Evolutionary conservation across 2,113 vertebrate species (phyloP), one percentile per base, ranked within the genome.

Genomic region (Craseonycteris thonglongyai): DNA sequence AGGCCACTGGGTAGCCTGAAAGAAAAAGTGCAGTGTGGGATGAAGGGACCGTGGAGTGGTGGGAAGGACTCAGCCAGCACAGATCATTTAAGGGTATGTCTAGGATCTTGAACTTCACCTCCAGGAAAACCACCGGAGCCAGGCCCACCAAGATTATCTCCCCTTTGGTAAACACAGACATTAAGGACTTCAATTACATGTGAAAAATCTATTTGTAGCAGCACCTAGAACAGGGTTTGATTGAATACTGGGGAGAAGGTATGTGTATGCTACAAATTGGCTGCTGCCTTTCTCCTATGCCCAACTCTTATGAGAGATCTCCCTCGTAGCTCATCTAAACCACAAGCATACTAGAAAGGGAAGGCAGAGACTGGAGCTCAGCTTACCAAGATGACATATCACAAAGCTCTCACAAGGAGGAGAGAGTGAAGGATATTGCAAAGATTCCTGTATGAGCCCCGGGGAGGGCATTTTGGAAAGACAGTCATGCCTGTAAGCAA

Each of bases 401-500:
- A 58, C 81, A 66, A 30, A 82, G 45, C n/a, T 90, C 26, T 40
- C 33, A 56, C 24, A 75, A 21, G 51, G 75, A 89, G 22, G 54
- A 82, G 51, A 3, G 5, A 30, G 9, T 75, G 30, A 68, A 26
- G 33, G 28, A 49, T 11, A 1, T 35, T 22, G 18, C 58, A 85
- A 30, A 54, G 26, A 90, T 49, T 72, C 63, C 58, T 56, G 72
- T 26, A 11, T 15, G 10, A 76, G 42, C 16, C 19, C 54, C 14
- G 7, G 12, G 21, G 45, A 71, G 4, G 28, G 13, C 4, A 18
- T 35, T 91, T 80, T 13, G n/a, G 12, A 51, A 69, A 88, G 26
- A 47, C 5, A 11, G 6, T 28, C 40, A 8, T 7, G 0, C 22
- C 5, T 28, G 0, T 3, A 38, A n/a, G 28, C 16, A 28, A 54